Conservation (phyloP, 2,797 vertebrate genomes). For the Peromyscus attwateri region DNA sequence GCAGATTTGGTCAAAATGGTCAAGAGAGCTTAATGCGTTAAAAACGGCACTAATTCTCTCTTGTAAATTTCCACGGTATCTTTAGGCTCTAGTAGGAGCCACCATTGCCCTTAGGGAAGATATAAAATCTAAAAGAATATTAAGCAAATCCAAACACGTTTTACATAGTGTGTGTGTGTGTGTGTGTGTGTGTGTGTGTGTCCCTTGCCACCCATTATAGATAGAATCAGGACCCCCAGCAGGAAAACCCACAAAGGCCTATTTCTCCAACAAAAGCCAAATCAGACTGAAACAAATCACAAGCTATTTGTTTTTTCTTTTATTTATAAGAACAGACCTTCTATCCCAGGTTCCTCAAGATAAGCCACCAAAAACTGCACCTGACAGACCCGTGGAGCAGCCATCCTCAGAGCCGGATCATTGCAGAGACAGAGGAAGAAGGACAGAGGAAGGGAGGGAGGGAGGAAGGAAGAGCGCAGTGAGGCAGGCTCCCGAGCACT, state of each 20-base stretch:
- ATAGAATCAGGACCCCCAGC: constrained; percentile 63
- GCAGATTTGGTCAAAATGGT: constrained; percentile 83
- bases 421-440: constrained; percentile 82
- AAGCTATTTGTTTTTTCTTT: constrained; percentile 81
- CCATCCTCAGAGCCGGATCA: constrained; percentile 84
- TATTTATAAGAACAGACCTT: constrained; percentile 75
- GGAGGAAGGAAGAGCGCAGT: constrained; percentile 66
- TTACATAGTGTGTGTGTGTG: background rate
- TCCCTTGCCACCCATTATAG: constrained; percentile 54
- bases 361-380: constrained; percentile 79
- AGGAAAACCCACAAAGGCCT: constrained; percentile 71
- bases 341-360: constrained; percentile 78
- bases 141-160: constrained; percentile 79
- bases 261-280: constrained; percentile 73
- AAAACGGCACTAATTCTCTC: constrained; percentile 74
- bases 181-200: background rate
- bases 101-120: constrained; percentile 60
- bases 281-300: constrained; percentile 79
- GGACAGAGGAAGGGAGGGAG: constrained; percentile 69
- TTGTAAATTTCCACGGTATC: constrained; percentile 84
- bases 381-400: constrained; percentile 81
- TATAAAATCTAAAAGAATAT: constrained; percentile 69
- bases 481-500: constrained; percentile 81
- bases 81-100: constrained; percentile 65
- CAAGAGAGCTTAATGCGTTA: constrained; percentile 76